These are phyloP conservation scores for Sebastes wilsoni DNA, from an alignment of 2,797 vertebrate species.

Conservation along the genomic window DNA sequence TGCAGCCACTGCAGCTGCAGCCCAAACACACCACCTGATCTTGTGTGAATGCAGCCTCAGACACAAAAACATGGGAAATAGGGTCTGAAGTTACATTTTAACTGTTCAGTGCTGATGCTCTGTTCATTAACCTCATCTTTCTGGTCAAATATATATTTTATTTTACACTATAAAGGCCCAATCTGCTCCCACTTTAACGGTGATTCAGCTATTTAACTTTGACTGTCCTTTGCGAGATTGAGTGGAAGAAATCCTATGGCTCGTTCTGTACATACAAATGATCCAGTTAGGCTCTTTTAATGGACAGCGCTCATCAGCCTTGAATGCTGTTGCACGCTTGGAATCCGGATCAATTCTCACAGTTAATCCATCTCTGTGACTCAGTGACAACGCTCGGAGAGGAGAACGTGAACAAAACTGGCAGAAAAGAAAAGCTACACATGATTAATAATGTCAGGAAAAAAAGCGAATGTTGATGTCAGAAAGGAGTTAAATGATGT, in stretches of 20 bases:
- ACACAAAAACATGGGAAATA: no score
- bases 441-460: constrained; percentile 17
- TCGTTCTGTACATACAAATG: constrained; percentile 60
- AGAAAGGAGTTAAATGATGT: constrained; percentile 23
- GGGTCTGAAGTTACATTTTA: not conserved
- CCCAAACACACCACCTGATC: no score
- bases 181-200: constrained; percentile 44
- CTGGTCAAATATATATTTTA: constrained; percentile 41
- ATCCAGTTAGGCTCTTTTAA: constrained; percentile 63
- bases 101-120: not conserved
- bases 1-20: no score
- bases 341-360: constrained; percentile 60
- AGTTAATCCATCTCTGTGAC: constrained; percentile 55
- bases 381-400: constrained; percentile 42
- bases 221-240: constrained; percentile 47
- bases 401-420: constrained; percentile 22
- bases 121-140: constrained; percentile 29
- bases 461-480: constrained; percentile 19
- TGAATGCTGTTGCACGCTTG: constrained; percentile 26
- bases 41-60: no score
- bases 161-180: constrained; percentile 49
- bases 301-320: constrained; percentile 59
- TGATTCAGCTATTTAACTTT: constrained; percentile 56
- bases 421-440: not conserved
- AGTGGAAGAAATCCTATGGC: constrained; percentile 34